Evolutionary conservation across 2,797 vertebrate genomes (phyloP).

Genomic region (Numenius phaeopus): DNA sequence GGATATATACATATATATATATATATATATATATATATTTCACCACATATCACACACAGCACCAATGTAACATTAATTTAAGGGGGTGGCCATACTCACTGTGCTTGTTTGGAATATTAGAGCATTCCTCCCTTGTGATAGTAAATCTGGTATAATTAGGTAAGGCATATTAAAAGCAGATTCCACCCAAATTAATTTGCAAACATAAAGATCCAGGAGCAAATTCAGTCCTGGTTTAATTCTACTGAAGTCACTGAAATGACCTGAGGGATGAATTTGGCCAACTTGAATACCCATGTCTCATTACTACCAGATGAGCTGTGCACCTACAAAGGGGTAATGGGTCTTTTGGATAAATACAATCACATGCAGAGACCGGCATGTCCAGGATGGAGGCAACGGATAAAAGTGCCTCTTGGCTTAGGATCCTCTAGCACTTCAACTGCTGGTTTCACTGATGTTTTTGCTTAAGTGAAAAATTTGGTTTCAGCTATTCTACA

Average conservation of each 20-base stretch:
- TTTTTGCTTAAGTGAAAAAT: not conserved
- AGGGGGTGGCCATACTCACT: not conserved
- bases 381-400: not conserved
- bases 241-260: not conserved
- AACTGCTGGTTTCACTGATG: not conserved
- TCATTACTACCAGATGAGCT: not conserved
- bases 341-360: not conserved
- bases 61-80: not conserved
- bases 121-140: not conserved
- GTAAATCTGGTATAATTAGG: not conserved
- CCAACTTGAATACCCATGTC: not conserved
- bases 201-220: not conserved
- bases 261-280: not conserved
- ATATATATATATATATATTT: not conserved
- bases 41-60: not conserved
- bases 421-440: not conserved
- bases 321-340: not conserved
- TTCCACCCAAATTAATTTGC: constrained; percentile 22
- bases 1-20: not conserved
- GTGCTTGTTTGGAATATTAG: not conserved
- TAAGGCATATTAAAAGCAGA: constrained; percentile 4
- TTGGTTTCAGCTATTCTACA: not conserved
- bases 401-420: not conserved
- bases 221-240: constrained; percentile 14
- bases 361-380: not conserved